These are phyloP conservation scores for Callinectes sapidus DNA, from an alignment of 2,888 invertebrate species.

Conservation along the genomic window DNA sequence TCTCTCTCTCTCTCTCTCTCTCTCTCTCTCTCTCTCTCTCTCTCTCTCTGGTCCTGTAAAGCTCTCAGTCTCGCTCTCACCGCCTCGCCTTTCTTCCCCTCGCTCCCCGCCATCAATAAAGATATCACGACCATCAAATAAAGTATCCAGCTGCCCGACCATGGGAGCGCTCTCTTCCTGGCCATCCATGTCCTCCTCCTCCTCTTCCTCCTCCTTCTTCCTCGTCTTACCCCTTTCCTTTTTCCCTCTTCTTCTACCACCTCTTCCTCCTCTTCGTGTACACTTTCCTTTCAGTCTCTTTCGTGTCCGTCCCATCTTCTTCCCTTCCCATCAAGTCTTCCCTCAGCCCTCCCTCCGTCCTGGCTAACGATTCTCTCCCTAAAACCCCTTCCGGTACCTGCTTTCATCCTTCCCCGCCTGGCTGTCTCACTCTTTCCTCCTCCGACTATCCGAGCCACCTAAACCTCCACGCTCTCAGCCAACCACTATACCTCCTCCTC, in stretches of 20 bases:
- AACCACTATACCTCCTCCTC: background rate
- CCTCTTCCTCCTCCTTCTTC: background rate
- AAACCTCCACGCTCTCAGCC: slow-evolving; percentile 7
- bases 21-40: background rate
- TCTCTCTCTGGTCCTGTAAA: background rate
- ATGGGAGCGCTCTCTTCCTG: slow-evolving; percentile 26
- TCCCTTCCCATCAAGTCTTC: background rate
- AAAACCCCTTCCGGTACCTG: slow-evolving; percentile 37
- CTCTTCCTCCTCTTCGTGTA: background rate
- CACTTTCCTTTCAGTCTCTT: background rate
- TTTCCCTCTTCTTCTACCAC: background rate
- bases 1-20: slow-evolving; percentile 29
- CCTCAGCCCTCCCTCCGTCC: background rate
- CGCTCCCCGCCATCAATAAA: slow-evolving; percentile 25
- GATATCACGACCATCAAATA: slow-evolving; percentile 37
- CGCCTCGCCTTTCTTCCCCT: slow-evolving; percentile 32
- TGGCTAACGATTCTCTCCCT: slow-evolving; percentile 23
- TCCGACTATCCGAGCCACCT: slow-evolving; percentile 2
- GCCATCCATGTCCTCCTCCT: slow-evolving; percentile 26
- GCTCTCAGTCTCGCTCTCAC: slow-evolving; percentile 36
- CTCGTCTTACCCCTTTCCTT: background rate
- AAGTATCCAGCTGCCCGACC: slow-evolving; percentile 36
- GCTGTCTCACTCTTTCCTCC: background rate
- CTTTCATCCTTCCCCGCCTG: slow-evolving; percentile 7
- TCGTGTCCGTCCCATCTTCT: slow-evolving; percentile 16